A percentile compares a stretch with the other conserved stretches of the same genome.
Evolutionary conservation across 2,888 invertebrate genomes (phyloP).

Genomic region (Esperia sulphurella): DNA sequence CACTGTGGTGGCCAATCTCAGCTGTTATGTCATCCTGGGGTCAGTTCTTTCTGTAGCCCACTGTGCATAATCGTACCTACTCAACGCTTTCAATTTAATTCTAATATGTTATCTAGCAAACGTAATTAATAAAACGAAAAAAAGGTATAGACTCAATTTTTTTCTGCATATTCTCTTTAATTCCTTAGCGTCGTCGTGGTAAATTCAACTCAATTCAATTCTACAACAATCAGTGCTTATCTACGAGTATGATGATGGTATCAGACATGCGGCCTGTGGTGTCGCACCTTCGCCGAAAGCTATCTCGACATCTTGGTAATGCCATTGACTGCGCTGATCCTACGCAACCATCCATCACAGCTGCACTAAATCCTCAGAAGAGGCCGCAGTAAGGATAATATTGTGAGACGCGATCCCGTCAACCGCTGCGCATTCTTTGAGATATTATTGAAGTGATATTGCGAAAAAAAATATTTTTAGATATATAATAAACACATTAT

Average conservation of each 20-base stretch:
- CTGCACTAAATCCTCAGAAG: slow-evolving; percentile 51
- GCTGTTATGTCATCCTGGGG: no score
- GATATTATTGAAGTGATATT: slow-evolving; percentile 7
- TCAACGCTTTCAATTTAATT: no score
- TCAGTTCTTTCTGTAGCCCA: no score
- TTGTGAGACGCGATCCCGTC: slow-evolving; percentile 8
- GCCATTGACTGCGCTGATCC: slow-evolving; percentile 27
- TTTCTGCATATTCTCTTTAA: no score
- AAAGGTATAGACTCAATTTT: no score
- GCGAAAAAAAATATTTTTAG: neutral
- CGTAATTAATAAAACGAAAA: no score
- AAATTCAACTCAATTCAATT: neutral
- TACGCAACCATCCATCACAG: slow-evolving; percentile 43
- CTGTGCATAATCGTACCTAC: no score
- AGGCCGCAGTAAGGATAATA: slow-evolving; percentile 31
- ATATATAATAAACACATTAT: no score
- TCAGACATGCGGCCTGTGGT: slow-evolving; percentile 44
- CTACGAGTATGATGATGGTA: slow-evolving; percentile 37
- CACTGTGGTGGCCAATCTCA: no score
- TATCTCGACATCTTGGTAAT: slow-evolving; percentile 48
- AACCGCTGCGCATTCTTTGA: slow-evolving; percentile 4
- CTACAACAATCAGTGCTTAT: neutral
- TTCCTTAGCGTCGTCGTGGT: no score
- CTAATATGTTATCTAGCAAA: no score
- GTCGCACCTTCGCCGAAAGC: slow-evolving; percentile 65